phyloP scores from a whole-genome alignment of 2,888 invertebrate genomes.

The Lycocerus yunnanus region DNA sequence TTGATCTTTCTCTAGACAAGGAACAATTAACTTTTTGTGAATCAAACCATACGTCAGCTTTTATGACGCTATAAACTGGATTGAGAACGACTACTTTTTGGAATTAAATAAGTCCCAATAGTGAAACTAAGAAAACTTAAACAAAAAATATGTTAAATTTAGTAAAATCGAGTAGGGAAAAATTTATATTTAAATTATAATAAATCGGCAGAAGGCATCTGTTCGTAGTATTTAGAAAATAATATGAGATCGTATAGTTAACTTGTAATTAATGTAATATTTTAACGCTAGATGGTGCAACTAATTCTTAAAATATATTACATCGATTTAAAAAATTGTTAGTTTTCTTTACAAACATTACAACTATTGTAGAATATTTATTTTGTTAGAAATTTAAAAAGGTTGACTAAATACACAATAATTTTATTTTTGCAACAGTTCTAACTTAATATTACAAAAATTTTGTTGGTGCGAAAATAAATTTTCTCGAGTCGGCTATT shows the following conservation, averaged over 20 bases:
- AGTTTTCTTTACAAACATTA: not conserved
- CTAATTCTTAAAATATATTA: not conserved
- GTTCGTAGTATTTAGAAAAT: not conserved
- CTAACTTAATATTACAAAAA: not conserved
- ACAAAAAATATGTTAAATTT: no score
- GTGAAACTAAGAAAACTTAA: no score
- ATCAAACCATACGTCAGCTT: no score
- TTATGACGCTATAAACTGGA: no score
- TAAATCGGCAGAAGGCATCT: not conserved
- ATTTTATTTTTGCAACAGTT: not conserved
- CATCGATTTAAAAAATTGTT: not conserved
- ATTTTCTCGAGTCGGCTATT: constrained; percentile 27
- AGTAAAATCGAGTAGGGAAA: no score
- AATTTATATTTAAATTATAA: no score
- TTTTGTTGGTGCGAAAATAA: constrained; percentile 11
- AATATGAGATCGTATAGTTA: not conserved
- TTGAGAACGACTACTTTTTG: no score
- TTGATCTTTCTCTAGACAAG: no score
- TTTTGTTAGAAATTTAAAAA: not conserved
- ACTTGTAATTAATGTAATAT: not conserved
- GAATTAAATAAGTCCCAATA: no score
- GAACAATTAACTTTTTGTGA: no score
- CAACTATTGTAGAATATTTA: not conserved
- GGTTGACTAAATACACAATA: not conserved
- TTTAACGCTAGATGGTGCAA: not conserved